Conservation (phyloP, 2,888 invertebrate genomes). For the Caenorhabditis zanzibari region DNA sequence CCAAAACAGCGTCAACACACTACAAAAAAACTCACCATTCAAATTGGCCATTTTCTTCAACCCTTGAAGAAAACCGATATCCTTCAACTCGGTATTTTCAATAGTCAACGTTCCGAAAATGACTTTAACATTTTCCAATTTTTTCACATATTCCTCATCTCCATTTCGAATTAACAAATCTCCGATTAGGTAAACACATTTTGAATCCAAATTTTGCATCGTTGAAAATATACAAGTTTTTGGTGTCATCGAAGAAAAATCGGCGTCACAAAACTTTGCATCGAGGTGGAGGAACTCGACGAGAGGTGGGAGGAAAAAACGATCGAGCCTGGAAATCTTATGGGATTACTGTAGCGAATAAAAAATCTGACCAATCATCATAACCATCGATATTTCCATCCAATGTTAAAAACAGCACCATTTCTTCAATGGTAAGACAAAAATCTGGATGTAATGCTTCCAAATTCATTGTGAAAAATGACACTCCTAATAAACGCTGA, state of each 20-base stretch:
- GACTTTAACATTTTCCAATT: too few relatives aligned
- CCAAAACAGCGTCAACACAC: too few relatives aligned
- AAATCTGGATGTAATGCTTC: constrained; percentile 6
- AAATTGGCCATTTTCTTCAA: too few relatives aligned
- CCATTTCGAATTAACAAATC: not conserved
- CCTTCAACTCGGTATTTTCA: too few relatives aligned
- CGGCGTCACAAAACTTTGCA: constrained; percentile 6
- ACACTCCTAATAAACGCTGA: not conserved
- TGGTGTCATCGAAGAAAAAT: not conserved
- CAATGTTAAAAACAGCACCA: not conserved
- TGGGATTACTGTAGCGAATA: too few relatives aligned
- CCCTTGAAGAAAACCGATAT: too few relatives aligned
- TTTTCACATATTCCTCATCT: not conserved
- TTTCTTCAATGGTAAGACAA: constrained; percentile 9
- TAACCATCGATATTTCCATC: too few relatives aligned
- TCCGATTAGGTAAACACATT: constrained; percentile 10
- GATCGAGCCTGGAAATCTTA: too few relatives aligned
- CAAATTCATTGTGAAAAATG: not conserved
- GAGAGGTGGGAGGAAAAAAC: not conserved
- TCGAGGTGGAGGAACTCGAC: not conserved
- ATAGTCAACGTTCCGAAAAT: too few relatives aligned
- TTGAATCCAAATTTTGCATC: not conserved
- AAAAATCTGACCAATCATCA: too few relatives aligned
- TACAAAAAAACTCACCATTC: too few relatives aligned
- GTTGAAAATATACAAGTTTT: not conserved